Evolutionary conservation across 1,140 invertebrate genomes (phyloP), one percentile per base, ranked within the genome.

Genomic region (Aphelenchoides fujianensis): DNA sequence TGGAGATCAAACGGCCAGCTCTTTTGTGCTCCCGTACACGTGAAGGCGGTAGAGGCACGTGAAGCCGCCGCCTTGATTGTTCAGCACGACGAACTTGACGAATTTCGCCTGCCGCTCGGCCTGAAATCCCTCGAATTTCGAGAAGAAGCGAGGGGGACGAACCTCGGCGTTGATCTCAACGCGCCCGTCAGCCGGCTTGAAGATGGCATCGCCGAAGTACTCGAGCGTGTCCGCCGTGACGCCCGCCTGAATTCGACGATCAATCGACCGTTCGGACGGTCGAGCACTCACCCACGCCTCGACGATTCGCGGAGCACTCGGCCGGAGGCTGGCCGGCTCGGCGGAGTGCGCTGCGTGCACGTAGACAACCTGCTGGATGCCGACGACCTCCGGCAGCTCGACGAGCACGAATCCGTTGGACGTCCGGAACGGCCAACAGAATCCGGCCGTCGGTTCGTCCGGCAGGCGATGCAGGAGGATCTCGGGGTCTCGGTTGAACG

Each of bases 351-450:
- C 55, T 19, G 19, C 55, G 19, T 59, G 55, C 5, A 19, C 34
- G 19, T 59, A 59, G 34, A 59, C 55, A 32, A 59, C 23, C 23
- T 59, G 27, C 12, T 59, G 28, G 55, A 59, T 59, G 55, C 23
- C 5, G 5, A 59, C 55, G 12, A 19, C 5, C 19, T 59, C 55
- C 5, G 5, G 5, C 5, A 59, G 55, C 34, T 59, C 5, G 5
- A 59, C 34, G 55, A 59, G 12, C 5, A 59, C 5, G 23, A 7
- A 59, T 59, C 55, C 55, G 5, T 5, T 7, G 34, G 5, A 7
- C 5, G 12, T 19, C 5, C 34, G 7, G 19, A 59, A 59, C 28
- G 55, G 55, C 55, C 55, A 59, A 59, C 55, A 59, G 7, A 7
- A 59, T 30, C 55, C 55, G 19, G 55, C 27, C 5, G 55, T 59